Conservation (phyloP, 1,140 invertebrate species). For the Teleopsis dalmanni region DNA sequence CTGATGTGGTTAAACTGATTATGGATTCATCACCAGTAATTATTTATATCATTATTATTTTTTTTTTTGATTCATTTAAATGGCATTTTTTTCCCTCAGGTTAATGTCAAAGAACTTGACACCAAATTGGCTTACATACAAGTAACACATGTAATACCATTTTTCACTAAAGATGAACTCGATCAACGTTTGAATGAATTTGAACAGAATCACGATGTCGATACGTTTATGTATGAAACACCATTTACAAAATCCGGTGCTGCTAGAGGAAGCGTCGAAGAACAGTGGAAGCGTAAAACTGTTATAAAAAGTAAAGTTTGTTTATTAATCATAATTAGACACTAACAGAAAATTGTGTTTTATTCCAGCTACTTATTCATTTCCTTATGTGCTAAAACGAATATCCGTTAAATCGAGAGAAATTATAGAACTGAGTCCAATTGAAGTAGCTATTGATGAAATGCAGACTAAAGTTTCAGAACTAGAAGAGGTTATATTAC, state of each 20-base stretch:
- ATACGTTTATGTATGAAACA: constrained; percentile 85
- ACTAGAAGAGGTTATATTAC: constrained; percentile 74
- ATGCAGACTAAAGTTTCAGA: constrained; percentile 80
- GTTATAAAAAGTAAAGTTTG: constrained; percentile 64
- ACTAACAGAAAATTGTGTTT: neutral
- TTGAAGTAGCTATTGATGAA: constrained; percentile 90
- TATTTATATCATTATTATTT: constrained; percentile 11
- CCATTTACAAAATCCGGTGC: constrained; percentile 81
- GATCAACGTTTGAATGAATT: constrained; percentile 66
- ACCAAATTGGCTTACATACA: constrained; percentile 82
- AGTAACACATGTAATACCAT: constrained; percentile 78
- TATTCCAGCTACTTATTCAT: constrained; percentile 64
- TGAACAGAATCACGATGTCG: constrained; percentile 80
- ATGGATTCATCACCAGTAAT: constrained; percentile 81
- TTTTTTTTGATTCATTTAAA: neutral
- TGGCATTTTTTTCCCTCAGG: constrained; percentile 47
- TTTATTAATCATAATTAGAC: neutral
- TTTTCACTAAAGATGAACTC: constrained; percentile 63
- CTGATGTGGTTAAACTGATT: constrained; percentile 79
- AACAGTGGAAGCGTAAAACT: constrained; percentile 81
- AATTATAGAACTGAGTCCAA: constrained; percentile 75
- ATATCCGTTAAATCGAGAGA: constrained; percentile 66
- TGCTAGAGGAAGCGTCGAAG: constrained; percentile 69
- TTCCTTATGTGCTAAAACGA: constrained; percentile 88
- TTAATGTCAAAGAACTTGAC: constrained; percentile 69